A percentile compares a stretch with the other conserved stretches of the same genome.
These are phyloP conservation scores for Chloropsis hardwickii DNA, from an alignment of 2,113 vertebrate genomes.

Conservation along the genomic window DNA sequence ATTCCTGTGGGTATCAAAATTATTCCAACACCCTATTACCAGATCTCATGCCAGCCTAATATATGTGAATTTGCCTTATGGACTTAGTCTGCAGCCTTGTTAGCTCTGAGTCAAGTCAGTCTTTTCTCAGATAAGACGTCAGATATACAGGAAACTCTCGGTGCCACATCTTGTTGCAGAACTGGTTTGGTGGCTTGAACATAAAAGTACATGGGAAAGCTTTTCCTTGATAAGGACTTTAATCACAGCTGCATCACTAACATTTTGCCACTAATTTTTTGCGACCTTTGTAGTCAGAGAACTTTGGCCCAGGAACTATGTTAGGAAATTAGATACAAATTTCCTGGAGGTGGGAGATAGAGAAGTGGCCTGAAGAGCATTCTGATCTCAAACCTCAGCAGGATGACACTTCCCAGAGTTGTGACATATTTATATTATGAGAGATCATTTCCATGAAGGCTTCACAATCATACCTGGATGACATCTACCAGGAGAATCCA, in stretches of 20 bases:
- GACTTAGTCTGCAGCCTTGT: conserved; percentile 37
- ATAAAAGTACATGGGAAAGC: neutral
- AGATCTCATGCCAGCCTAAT: conserved; percentile 40
- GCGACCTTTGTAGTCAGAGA: neutral
- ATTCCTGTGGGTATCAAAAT: conserved; percentile 42
- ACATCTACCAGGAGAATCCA: neutral
- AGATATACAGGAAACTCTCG: conserved; percentile 8
- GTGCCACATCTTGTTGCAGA: neutral
- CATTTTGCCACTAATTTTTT: neutral
- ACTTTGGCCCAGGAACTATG: neutral
- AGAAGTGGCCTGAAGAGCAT: neutral
- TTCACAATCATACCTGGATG: neutral
- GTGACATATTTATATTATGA: neutral
- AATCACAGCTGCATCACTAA: neutral
- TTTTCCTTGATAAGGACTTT: conserved; percentile 16
- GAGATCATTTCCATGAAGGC: neutral
- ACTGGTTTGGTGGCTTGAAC: conserved; percentile 10
- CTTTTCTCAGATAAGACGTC: conserved; percentile 17
- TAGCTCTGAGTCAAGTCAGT: neutral
- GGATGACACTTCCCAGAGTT: neutral
- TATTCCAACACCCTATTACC: conserved; percentile 31
- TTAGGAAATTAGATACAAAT: neutral
- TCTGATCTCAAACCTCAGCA: neutral
- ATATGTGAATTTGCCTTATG: conserved; percentile 26
- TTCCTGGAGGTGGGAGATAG: neutral